Conservation (phyloP, 2,797 vertebrate genomes). For the Columba guinea region DNA sequence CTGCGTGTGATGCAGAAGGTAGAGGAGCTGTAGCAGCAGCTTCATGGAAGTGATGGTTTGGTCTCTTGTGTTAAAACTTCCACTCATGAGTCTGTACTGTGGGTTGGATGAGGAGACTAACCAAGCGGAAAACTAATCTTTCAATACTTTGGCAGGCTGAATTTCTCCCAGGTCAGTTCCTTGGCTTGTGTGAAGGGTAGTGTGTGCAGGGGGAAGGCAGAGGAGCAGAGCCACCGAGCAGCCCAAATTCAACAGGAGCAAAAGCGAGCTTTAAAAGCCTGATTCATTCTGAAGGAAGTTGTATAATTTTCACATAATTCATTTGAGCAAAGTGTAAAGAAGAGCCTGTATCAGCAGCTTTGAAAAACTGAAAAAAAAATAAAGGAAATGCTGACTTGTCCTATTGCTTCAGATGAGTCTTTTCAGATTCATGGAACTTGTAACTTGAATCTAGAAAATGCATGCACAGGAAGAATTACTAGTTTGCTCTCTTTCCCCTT, state of each 20-base stretch:
- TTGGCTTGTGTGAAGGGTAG: accelerated
- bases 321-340: not conserved
- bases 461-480: slow-evolving; percentile 7
- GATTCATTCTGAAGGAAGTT: not conserved
- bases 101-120: not conserved
- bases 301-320: not conserved
- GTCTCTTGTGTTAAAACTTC: not conserved
- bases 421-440: not conserved
- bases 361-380: not conserved
- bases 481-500: not conserved
- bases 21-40: not conserved
- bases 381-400: not conserved
- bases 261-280: not conserved
- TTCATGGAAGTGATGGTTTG: not conserved
- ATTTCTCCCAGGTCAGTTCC: not conserved
- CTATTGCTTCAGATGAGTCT: not conserved
- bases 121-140: not conserved
- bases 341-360: not conserved
- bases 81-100: not conserved
- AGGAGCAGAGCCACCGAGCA: accelerated
- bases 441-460: slow-evolving; percentile 35
- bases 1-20: not conserved
- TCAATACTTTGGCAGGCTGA: not conserved
- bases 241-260: not conserved
- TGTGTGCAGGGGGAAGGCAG: not conserved